Evolutionary conservation across 2,888 invertebrate species (phyloP).

Genomic region (Heliconius erato): DNA sequence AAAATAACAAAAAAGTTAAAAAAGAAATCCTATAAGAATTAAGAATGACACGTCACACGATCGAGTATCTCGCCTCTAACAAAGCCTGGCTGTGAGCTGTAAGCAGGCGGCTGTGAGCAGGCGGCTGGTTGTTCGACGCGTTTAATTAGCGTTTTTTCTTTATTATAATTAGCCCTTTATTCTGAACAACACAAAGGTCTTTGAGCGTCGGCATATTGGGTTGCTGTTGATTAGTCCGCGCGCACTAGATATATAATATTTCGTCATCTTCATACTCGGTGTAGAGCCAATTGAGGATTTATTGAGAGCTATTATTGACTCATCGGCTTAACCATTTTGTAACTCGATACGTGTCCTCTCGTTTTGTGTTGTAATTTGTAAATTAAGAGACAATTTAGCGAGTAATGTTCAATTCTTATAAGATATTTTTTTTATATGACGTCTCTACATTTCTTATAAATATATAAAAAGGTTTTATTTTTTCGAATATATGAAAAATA

Average conservation of each 20-base stretch:
- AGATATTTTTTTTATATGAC: too few relatives aligned
- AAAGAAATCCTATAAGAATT: conserved; percentile 13
- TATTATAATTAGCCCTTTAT: conserved; percentile 74
- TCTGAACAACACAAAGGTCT: conserved; percentile 62
- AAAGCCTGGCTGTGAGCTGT: too few relatives aligned
- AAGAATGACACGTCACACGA: conserved; percentile 37
- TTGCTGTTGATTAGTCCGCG: conserved; percentile 12
- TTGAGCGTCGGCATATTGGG: conserved; percentile 64
- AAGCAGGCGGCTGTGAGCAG: conserved; percentile 23
- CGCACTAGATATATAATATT: not conserved
- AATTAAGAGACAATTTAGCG: not conserved
- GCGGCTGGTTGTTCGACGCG: conserved; percentile 54
- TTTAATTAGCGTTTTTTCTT: conserved; percentile 63
- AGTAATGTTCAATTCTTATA: not conserved
- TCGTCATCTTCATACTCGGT: conserved; percentile 18
- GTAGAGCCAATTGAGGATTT: conserved; percentile 10
- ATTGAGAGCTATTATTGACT: conserved; percentile 16
- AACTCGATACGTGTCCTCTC: not conserved
- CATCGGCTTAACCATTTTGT: conserved; percentile 8
- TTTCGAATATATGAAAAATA: too few relatives aligned
- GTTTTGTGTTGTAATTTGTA: not conserved
- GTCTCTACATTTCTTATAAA: not conserved
- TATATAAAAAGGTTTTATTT: not conserved
- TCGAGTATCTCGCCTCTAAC: conserved; percentile 19
- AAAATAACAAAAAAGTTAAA: not conserved